Evolutionary conservation across 1,140 invertebrate genomes (phyloP).

Genomic region (Atta cephalotes): DNA sequence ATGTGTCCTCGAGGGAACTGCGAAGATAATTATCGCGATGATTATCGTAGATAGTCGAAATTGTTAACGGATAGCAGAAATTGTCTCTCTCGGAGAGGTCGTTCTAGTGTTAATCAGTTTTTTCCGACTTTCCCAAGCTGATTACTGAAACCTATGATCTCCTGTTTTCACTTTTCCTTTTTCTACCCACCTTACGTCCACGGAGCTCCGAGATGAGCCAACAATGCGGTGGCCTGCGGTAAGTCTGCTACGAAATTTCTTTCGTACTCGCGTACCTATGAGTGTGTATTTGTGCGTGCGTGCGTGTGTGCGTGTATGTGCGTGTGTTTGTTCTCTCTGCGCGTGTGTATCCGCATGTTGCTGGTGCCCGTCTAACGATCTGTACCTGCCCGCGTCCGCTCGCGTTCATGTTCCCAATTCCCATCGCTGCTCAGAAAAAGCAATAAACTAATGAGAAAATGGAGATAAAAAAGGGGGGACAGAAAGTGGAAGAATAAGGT

Average conservation of each 20-base stretch:
- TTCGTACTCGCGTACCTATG: conserved; percentile 42
- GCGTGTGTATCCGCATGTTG: conserved; percentile 9
- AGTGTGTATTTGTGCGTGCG: neutral
- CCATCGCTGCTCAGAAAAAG: neutral
- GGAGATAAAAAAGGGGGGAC: neutral
- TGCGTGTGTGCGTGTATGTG: neutral
- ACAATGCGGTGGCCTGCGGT: conserved; percentile 53
- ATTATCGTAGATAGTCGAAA: neutral
- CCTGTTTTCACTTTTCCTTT: neutral
- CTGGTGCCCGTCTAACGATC: conserved; percentile 46
- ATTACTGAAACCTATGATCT: neutral
- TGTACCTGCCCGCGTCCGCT: conserved; percentile 63
- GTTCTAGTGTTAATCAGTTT: conserved; percentile 35
- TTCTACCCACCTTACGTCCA: neutral
- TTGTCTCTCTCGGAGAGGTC: neutral
- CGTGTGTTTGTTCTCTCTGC: neutral
- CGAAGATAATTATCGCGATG: conserved; percentile 31
- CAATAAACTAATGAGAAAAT: neutral
- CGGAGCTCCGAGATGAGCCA: conserved; percentile 63
- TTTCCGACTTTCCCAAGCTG: neutral
- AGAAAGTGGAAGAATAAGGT: conserved; percentile 3
- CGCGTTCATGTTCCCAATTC: conserved; percentile 25
- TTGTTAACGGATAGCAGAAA: neutral
- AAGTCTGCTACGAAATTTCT: conserved; percentile 54
- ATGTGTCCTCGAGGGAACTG: neutral